phyloP scores from a whole-genome alignment of 2,797 vertebrate genomes.

The Pseudomugil tenellus region DNA sequence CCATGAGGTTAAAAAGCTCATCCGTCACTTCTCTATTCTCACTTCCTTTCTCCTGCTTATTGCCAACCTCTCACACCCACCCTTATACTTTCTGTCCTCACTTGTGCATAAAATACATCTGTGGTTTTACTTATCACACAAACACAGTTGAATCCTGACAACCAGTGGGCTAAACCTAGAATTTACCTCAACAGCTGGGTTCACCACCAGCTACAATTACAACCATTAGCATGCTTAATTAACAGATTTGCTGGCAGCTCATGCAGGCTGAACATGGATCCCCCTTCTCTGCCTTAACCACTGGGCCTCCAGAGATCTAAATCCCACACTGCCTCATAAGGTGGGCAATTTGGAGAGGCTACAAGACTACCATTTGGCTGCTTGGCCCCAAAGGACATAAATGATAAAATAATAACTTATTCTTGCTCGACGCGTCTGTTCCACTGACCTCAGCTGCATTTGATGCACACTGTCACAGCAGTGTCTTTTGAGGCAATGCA shows the following conservation, averaged over 20 bases:
- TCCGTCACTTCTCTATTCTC: conserved; percentile 27
- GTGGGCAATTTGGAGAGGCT: conserved; percentile 59
- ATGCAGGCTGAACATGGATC: conserved; percentile 66
- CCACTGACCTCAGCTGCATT: conserved; percentile 45
- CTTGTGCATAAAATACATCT: conserved; percentile 54
- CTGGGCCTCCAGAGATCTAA: conserved; percentile 62
- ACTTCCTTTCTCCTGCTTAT: conserved; percentile 18
- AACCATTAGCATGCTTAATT: conserved; percentile 83
- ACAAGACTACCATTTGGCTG: conserved; percentile 21
- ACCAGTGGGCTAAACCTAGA: conserved; percentile 76
- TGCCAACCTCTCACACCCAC: conserved; percentile 49
- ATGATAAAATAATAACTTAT: conserved; percentile 29
- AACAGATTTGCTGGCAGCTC: conserved; percentile 84
- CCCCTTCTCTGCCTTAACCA: conserved; percentile 61
- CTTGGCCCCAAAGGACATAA: conserved; percentile 15
- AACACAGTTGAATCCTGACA: conserved; percentile 72
- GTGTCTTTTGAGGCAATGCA: conserved; percentile 42
- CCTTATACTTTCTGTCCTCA: conserved; percentile 14
- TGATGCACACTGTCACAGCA: conserved; percentile 43
- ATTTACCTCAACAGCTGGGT: conserved; percentile 85
- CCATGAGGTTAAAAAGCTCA: conserved; percentile 49
- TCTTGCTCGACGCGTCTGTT: conserved; percentile 15
- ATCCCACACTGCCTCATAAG: conserved; percentile 70
- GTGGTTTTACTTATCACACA: conserved; percentile 36
- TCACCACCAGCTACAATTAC: conserved; percentile 83